Percentiles rank a stretch among this genome's conserved stretches.
Evolutionary conservation across 2,797 vertebrate genomes (phyloP).

Genomic region (Lepus oiostolus): DNA sequence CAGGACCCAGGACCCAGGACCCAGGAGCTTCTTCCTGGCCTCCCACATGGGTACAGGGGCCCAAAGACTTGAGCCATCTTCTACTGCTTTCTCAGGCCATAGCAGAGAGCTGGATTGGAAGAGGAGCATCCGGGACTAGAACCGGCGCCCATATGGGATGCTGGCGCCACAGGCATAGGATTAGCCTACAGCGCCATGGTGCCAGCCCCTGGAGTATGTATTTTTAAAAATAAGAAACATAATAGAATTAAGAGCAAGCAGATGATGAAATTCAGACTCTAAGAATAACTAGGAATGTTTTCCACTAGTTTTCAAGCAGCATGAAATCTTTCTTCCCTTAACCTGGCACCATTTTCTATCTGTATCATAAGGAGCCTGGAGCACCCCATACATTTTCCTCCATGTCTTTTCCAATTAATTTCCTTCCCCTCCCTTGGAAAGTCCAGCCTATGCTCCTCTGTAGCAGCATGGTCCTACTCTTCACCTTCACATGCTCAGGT

Average conservation of each 20-base stretch:
- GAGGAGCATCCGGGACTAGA: no score
- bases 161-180: no score
- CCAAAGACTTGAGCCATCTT: no score
- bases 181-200: no score
- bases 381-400: not conserved
- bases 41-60: no score
- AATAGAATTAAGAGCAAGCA: not conserved
- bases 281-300: not conserved
- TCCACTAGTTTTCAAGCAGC: not conserved
- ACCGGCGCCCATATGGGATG: no score
- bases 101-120: no score
- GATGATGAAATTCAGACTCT: not conserved
- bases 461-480: not conserved
- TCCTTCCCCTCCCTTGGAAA: not conserved
- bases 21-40: no score
- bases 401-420: not conserved
- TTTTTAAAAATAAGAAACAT: conserved; percentile 19
- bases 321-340: not conserved
- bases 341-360: fast-evolving
- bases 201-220: no score
- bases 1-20: no score
- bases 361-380: not conserved
- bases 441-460: not conserved
- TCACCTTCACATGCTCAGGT: not conserved
- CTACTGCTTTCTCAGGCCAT: no score